Conservation (phyloP, 2,797 vertebrate genomes). For the Monodelphis domestica region DNA sequence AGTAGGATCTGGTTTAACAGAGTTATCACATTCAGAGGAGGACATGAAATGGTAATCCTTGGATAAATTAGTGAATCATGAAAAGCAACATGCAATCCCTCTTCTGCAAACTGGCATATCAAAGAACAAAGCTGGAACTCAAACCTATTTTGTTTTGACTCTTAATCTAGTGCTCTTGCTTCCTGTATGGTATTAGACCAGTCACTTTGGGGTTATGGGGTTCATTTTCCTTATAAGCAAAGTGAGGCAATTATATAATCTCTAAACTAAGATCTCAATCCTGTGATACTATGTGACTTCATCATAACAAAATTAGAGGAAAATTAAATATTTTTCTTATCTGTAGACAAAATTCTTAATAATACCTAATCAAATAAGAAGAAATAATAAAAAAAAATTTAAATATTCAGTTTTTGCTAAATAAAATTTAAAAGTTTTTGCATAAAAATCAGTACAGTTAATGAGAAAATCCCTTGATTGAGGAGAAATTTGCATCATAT, state of each 20-base stretch:
- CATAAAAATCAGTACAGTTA: no score
- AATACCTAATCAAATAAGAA: not conserved
- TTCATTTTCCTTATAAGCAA: not conserved
- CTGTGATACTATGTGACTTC: not conserved
- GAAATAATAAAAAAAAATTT: not conserved
- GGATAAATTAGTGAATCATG: not conserved
- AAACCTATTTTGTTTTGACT: not conserved
- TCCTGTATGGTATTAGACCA: not conserved
- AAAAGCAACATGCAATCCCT: not conserved
- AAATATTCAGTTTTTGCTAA: not conserved
- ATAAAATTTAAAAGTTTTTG: no score
- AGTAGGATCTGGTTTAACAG: not conserved
- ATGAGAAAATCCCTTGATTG: no score
- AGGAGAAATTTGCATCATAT: no score
- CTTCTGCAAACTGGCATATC: not conserved
- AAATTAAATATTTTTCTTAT: not conserved
- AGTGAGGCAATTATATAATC: not conserved
- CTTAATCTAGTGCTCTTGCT: not conserved
- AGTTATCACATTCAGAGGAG: not conserved
- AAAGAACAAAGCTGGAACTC: not conserved
- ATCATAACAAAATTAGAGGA: not conserved
- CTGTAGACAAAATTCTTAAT: not conserved
- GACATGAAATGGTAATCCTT: not conserved
- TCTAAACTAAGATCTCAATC: not conserved
- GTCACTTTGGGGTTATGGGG: not conserved